These are phyloP conservation scores for Drosophila guanche DNA, from an alignment of 1,140 invertebrate genomes.

Conservation along the genomic window DNA sequence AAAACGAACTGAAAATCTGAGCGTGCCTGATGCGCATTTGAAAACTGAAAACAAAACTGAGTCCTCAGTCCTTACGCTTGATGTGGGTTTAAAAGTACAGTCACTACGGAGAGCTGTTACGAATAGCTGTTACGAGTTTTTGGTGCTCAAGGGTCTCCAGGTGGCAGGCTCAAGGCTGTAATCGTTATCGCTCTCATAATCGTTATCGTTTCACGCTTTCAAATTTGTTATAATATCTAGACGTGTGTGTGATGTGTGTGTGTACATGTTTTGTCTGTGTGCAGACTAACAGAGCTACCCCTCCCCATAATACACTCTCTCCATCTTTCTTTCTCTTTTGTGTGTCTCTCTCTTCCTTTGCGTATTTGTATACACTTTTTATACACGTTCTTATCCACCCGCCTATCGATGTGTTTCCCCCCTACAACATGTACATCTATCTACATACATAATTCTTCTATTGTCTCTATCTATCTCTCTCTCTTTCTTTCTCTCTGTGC, in stretches of 20 bases:
- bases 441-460: too few relatives aligned
- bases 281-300: conserved; percentile 1
- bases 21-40: too few relatives aligned
- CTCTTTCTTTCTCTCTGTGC: conserved; percentile 23
- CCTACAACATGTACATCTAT: too few relatives aligned
- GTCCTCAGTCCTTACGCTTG: too few relatives aligned
- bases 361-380: conserved; percentile 22
- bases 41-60: too few relatives aligned
- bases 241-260: background rate
- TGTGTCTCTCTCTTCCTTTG: conserved; percentile 29
- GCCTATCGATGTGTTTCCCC: conserved; percentile 39
- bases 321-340: conserved; percentile 29
- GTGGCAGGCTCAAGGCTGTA: background rate
- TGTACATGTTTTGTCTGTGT: conserved; percentile 3
- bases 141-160: too few relatives aligned
- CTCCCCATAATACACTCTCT: conserved; percentile 3
- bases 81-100: too few relatives aligned
- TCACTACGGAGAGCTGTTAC: too few relatives aligned
- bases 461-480: conserved; percentile 12
- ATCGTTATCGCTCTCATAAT: conserved; percentile 18
- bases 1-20: too few relatives aligned
- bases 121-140: too few relatives aligned
- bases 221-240: conserved; percentile 25
- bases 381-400: background rate
- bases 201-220: conserved; percentile 31